phyloP scores from a whole-genome alignment of 2,113 vertebrate genomes.

The Colossoma macropomum region DNA sequence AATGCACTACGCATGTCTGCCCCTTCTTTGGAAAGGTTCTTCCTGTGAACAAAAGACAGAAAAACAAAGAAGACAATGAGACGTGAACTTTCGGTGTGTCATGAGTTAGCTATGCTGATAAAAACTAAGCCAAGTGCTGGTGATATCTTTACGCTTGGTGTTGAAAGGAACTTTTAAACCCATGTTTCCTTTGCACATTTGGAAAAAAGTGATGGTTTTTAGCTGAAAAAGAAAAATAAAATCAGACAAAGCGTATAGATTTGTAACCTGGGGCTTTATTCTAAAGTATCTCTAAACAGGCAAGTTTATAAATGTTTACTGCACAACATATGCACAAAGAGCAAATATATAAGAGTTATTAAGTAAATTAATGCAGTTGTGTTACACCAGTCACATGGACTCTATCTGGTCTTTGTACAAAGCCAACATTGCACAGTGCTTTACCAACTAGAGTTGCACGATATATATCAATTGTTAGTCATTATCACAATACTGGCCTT shows the following conservation, averaged over 20 bases:
- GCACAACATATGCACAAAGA: not conserved
- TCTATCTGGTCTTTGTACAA: too few species aligned
- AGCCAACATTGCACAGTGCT: too few species aligned
- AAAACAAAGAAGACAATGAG: slow-evolving; percentile 38
- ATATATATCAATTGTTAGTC: too few species aligned
- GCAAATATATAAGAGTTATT: not conserved
- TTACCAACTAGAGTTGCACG: too few species aligned
- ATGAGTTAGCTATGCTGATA: not conserved
- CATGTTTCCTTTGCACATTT: slow-evolving; percentile 5
- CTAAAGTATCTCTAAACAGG: not conserved
- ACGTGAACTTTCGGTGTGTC: not conserved
- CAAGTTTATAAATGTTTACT: not conserved
- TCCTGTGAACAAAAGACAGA: slow-evolving; percentile 76
- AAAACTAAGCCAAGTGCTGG: not conserved
- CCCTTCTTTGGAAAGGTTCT: slow-evolving; percentile 99
- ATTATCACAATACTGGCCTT: too few species aligned
- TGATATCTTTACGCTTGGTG: not conserved
- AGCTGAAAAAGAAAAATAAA: too few species aligned
- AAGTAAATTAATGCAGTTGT: too few species aligned
- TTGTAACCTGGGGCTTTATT: too few species aligned
- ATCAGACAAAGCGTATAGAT: not conserved
- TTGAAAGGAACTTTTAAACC: slow-evolving; percentile 42
- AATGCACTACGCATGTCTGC: slow-evolving; percentile 96
- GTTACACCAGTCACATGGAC: too few species aligned
- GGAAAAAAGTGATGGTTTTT: not conserved